These are phyloP conservation scores for Paracanthobrama guichenoti DNA, from an alignment of 2,113 vertebrate genomes.

Conservation along the genomic window DNA sequence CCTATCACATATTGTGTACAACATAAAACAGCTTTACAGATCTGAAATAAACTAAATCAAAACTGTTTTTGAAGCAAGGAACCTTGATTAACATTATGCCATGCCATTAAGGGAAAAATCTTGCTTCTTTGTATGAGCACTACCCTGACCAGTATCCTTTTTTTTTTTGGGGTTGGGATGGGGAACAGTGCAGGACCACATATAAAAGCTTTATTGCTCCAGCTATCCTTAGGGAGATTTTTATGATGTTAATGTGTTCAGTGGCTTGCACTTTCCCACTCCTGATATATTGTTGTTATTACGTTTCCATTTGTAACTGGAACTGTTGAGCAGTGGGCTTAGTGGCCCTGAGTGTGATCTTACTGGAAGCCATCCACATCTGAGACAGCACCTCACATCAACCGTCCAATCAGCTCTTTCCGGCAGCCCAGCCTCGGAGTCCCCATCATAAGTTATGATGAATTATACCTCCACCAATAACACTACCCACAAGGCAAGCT, in stretches of 20 bases:
- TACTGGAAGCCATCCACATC: background rate
- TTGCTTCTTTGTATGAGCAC: background rate
- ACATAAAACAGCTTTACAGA: background rate
- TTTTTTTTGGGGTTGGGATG: background rate
- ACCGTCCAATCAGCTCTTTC: slow-evolving; percentile 25
- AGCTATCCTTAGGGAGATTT: slow-evolving; percentile 37
- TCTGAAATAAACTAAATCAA: background rate
- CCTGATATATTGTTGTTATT: slow-evolving; percentile 52
- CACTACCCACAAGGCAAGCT: slow-evolving; percentile 1
- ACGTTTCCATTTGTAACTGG: slow-evolving; percentile 56
- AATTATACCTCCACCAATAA: slow-evolving; percentile 44
- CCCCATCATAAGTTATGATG: slow-evolving; percentile 37
- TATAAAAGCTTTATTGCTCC: slow-evolving; percentile 34
- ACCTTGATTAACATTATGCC: background rate
- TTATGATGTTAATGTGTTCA: slow-evolving; percentile 41
- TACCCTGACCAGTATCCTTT: background rate
- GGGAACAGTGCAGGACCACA: background rate
- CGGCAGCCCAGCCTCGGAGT: background rate
- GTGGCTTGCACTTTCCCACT: slow-evolving; percentile 16
- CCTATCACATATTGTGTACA: background rate
- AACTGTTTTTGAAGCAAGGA: background rate
- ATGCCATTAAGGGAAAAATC: background rate
- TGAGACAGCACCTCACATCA: slow-evolving; percentile 28
- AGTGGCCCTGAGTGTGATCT: slow-evolving; percentile 34
- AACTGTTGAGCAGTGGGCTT: slow-evolving; percentile 18